A percentile compares a stretch with the other conserved stretches of the same genome.
Evolutionary conservation across 35 echinoderm and acorn worm genomes (phyloP).

Genomic region (Holothuria glaberrima): DNA sequence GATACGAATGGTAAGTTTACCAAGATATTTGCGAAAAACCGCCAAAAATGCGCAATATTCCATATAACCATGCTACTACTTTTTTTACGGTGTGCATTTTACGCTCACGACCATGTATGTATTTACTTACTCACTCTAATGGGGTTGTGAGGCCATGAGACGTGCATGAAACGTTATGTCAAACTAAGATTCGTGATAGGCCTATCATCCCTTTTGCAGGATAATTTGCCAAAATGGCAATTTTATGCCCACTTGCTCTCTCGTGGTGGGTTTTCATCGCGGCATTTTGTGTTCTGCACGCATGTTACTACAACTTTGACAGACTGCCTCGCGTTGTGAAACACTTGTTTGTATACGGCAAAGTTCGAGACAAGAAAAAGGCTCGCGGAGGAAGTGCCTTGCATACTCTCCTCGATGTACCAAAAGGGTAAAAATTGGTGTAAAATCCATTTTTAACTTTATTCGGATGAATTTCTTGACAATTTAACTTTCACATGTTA

Average conservation of each 20-base stretch:
- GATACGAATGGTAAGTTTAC: too few relatives aligned
- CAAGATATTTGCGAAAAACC: too few relatives aligned
- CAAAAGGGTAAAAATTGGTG: background rate
- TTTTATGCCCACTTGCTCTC: background rate
- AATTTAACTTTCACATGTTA: background rate
- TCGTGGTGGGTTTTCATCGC: constrained; percentile 10
- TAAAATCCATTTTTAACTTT: background rate
- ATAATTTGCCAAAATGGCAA: background rate
- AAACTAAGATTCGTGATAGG: too few relatives aligned
- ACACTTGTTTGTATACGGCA: constrained; percentile 9
- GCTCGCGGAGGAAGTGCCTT: background rate
- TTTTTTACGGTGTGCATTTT: too few relatives aligned
- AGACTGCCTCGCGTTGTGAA: background rate
- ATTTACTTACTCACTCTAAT: too few relatives aligned
- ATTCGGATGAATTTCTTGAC: background rate
- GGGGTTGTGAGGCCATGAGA: too few relatives aligned
- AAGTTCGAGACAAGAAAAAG: constrained; percentile 3
- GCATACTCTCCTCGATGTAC: background rate
- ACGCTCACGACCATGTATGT: too few relatives aligned
- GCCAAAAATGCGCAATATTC: too few relatives aligned
- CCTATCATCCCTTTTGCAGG: too few relatives aligned
- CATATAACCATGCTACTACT: too few relatives aligned
- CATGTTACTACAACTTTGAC: constrained; percentile 15
- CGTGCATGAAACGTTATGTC: too few relatives aligned
- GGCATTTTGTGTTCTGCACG: background rate